Percentiles rank a stretch among this genome's conserved stretches.
Conservation (phyloP, 35 echinoderm and acorn worm species). For the Stichopus chloronotus region DNA sequence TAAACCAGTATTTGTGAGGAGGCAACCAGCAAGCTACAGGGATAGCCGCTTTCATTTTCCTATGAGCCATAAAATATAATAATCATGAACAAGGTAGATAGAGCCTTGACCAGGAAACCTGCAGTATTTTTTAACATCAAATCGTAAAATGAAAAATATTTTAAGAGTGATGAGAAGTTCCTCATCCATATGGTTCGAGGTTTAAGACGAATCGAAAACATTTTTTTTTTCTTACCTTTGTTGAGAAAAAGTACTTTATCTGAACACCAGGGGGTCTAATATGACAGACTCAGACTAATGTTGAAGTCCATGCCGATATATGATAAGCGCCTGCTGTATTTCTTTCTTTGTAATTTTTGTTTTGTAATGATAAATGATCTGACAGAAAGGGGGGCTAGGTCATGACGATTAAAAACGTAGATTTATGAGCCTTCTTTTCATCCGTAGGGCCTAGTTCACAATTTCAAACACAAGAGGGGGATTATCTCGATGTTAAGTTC, state of each 20-base stretch:
- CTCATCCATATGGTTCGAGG: too few species aligned
- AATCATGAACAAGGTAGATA: constrained; percentile 15
- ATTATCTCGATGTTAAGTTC: too few species aligned
- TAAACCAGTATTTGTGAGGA: neutral
- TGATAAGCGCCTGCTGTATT: neutral
- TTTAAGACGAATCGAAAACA: too few species aligned
- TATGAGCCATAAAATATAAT: constrained; percentile 22
- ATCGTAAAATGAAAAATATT: constrained; percentile 21
- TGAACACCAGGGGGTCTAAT: neutral
- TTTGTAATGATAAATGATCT: neutral
- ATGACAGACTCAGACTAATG: constrained; percentile 7
- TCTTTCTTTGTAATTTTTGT: neutral
- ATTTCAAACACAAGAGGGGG: too few species aligned
- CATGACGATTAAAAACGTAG: neutral
- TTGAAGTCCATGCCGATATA: neutral
- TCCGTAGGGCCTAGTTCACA: too few species aligned
- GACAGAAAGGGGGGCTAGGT: constrained; percentile 12
- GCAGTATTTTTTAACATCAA: neutral
- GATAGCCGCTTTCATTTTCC: constrained; percentile 21
- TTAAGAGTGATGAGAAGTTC: too few species aligned
- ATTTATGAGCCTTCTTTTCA: neutral
- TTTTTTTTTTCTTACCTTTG: too few species aligned
- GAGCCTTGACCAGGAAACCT: constrained; percentile 2
- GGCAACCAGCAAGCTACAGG: too few species aligned
- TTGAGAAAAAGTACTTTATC: neutral